These are phyloP conservation scores for Taenioides sp. DNA, from an alignment of 2,797 vertebrate species.

Conservation along the genomic window DNA sequence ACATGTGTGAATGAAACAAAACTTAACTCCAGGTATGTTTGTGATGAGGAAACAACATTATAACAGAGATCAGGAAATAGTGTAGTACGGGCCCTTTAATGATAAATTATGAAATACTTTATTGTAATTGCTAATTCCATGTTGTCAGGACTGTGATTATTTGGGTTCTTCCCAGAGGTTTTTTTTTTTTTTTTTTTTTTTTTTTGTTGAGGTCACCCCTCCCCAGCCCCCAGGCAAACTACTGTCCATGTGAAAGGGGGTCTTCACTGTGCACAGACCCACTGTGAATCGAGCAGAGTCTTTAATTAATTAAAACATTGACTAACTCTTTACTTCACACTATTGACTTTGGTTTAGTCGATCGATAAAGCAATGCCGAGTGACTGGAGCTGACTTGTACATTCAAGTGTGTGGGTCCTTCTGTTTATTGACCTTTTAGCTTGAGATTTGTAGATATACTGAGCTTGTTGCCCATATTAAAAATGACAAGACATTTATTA, in stretches of 20 bases:
- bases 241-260: constrained; percentile 47
- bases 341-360: constrained; percentile 19
- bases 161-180: constrained; percentile 54
- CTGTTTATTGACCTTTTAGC: not conserved
- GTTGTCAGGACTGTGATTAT: constrained; percentile 46
- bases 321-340: constrained; percentile 16
- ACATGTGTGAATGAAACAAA: no score
- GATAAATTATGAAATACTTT: no score
- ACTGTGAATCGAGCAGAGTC: not conserved
- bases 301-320: constrained; percentile 29
- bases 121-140: constrained; percentile 1
- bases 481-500: no score
- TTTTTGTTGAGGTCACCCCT: constrained; percentile 50
- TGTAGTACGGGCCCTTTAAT: no score
- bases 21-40: no score
- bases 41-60: no score
- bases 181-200: constrained; percentile 19
- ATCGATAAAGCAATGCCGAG: constrained; percentile 29
- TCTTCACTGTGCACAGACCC: constrained; percentile 17
- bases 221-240: constrained; percentile 55
- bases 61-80: no score
- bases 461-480: no score
- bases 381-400: constrained; percentile 23
- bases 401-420: not conserved
- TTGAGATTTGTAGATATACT: no score